Evolutionary conservation across 2,888 invertebrate species (phyloP).

Genomic region (Eutolmus rufibarbis): DNA sequence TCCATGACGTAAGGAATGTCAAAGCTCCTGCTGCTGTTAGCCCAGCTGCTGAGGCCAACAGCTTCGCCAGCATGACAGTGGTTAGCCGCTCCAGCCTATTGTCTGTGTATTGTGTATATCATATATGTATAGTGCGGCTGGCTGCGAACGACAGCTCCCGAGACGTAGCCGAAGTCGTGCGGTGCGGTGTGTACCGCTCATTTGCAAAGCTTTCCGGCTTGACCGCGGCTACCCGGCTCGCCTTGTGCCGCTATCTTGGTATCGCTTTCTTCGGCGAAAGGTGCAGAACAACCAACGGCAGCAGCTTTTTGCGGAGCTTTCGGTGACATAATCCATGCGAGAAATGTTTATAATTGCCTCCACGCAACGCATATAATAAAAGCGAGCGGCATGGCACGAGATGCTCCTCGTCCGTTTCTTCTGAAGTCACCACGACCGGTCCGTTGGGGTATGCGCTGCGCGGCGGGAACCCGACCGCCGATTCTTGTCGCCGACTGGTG

Average conservation of each 20-base stretch:
- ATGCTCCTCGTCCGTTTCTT: conserved; percentile 2
- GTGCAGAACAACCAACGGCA: background rate
- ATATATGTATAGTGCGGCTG: background rate
- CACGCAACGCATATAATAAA: conserved; percentile 23
- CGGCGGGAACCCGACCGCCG: background rate
- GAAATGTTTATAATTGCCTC: conserved; percentile 27
- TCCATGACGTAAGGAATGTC: conserved; percentile 32
- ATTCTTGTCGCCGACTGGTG: background rate
- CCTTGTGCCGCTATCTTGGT: background rate
- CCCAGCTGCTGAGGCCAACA: background rate
- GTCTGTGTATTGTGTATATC: background rate
- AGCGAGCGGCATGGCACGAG: background rate
- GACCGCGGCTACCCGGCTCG: background rate
- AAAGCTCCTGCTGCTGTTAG: background rate
- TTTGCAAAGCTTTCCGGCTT: conserved; percentile 1
- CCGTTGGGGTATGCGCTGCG: conserved; percentile 8
- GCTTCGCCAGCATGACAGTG: background rate
- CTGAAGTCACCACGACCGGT: background rate
- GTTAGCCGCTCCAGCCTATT: background rate
- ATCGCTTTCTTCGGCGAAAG: background rate
- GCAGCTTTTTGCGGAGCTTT: conserved; percentile 26
- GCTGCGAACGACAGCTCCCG: background rate
- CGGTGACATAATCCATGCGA: conserved; percentile 29
- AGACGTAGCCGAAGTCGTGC: background rate
- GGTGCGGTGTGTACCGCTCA: background rate